These are phyloP conservation scores for Kryptolebias ocellatus DNA, from an alignment of 2,797 vertebrate genomes.

Conservation along the genomic window DNA sequence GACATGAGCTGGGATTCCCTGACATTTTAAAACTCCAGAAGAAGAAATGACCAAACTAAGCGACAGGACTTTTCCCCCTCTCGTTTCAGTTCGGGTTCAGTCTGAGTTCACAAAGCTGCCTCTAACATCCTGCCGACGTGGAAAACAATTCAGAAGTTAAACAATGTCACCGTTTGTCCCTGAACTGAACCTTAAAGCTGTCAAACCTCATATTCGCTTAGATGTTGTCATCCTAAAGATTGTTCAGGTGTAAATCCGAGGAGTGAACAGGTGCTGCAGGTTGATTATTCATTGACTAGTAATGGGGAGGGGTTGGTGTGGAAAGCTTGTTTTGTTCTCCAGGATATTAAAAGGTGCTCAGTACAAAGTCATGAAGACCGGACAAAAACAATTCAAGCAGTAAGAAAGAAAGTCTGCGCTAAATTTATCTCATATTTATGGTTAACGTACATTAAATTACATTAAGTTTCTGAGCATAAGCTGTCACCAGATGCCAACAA, in stretches of 20 bases:
- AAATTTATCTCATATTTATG: too few relatives aligned
- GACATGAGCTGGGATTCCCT: background rate
- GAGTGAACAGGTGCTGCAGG: slow-evolving; percentile 12
- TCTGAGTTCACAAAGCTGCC: slow-evolving; percentile 37
- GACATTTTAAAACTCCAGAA: background rate
- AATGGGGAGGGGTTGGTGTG: background rate
- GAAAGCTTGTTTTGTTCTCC: background rate
- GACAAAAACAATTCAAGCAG: too few relatives aligned
- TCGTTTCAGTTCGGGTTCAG: slow-evolving; percentile 45
- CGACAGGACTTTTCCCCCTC: background rate
- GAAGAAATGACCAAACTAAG: slow-evolving; percentile 9
- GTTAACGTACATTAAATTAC: too few relatives aligned
- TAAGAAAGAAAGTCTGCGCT: too few relatives aligned
- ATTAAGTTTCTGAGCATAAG: too few relatives aligned
- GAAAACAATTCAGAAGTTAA: slow-evolving; percentile 31
- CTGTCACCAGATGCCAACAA: too few relatives aligned
- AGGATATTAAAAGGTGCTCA: too few relatives aligned
- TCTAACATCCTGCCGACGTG: slow-evolving; percentile 18
- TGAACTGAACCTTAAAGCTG: background rate
- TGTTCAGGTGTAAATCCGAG: slow-evolving; percentile 7
- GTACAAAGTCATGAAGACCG: too few relatives aligned
- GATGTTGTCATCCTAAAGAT: background rate
- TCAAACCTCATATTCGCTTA: background rate
- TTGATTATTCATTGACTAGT: slow-evolving; percentile 10
- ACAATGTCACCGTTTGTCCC: slow-evolving; percentile 13